Conservation (phyloP, 2,797 vertebrate genomes). For the Myotis pilosus region DNA sequence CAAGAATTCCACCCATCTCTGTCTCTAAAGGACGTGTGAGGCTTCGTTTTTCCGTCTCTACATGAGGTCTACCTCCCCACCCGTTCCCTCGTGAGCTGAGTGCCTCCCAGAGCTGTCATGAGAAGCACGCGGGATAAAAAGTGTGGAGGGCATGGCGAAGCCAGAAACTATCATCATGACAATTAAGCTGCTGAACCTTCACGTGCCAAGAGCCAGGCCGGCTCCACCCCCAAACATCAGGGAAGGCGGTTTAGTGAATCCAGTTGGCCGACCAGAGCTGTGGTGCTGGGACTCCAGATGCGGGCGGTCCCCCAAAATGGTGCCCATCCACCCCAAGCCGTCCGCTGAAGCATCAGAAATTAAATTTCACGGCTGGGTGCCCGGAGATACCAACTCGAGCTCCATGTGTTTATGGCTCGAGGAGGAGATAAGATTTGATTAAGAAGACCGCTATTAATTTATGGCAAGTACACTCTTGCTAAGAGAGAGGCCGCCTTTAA, state of each 20-base stretch:
- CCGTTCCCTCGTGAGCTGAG: neutral
- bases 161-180: neutral
- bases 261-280: neutral
- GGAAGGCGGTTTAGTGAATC: neutral
- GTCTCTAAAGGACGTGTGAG: neutral
- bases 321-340: neutral
- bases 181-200: neutral
- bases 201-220: neutral
- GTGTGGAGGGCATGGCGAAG: neutral
- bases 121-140: neutral
- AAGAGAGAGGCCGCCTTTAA: constrained; percentile 90
- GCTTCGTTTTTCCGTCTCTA: neutral
- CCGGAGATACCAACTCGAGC: constrained; percentile 76
- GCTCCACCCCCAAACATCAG: neutral
- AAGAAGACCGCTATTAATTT: constrained; percentile 90
- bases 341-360: constrained; percentile 79
- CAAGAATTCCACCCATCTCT: neutral
- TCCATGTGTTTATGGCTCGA: constrained; percentile 67
- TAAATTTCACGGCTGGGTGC: constrained; percentile 84
- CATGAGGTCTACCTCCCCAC: neutral
- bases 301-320: neutral
- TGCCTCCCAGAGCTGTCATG: neutral
- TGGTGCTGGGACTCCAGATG: neutral
- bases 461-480: constrained; percentile 84
- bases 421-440: constrained; percentile 88